Conservation (phyloP, 2,888 invertebrate genomes). For the Drosophila putrida region DNA sequence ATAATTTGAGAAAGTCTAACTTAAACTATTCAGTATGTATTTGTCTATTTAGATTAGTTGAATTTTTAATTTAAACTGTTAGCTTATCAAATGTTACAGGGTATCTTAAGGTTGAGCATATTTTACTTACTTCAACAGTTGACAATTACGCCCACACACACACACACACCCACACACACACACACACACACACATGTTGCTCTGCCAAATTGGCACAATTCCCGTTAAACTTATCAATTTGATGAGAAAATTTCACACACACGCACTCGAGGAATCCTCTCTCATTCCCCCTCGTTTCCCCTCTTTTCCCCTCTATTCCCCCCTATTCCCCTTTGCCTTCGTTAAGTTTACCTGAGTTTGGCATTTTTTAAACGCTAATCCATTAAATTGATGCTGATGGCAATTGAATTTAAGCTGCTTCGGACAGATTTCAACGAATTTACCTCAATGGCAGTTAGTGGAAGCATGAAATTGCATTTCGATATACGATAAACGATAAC, state of each 20-base stretch:
- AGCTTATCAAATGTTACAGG: background rate
- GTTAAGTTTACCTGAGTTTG: slow-evolving; percentile 34
- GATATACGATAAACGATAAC: slow-evolving; percentile 47
- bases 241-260: slow-evolving; percentile 59
- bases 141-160: slow-evolving; percentile 58
- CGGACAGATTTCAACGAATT: slow-evolving; percentile 59
- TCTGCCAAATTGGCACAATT: slow-evolving; percentile 77
- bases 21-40: too few species aligned
- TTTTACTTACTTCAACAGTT: slow-evolving; percentile 33
- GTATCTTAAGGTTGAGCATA: background rate
- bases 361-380: slow-evolving; percentile 72
- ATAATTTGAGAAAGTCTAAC: too few species aligned
- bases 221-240: slow-evolving; percentile 79
- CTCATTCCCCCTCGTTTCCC: background rate
- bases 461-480: slow-evolving; percentile 60
- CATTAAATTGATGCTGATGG: slow-evolving; percentile 80
- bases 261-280: slow-evolving; percentile 22
- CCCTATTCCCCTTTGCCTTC: background rate
- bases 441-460: slow-evolving; percentile 53
- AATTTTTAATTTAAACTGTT: background rate
- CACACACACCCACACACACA: slow-evolving; percentile 14
- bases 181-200: slow-evolving; percentile 19
- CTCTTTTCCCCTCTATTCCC: too few species aligned
- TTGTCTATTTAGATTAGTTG: too few species aligned
- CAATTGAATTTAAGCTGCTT: slow-evolving; percentile 79